Evolutionary conservation across 2,113 vertebrate genomes (phyloP), one percentile per base, ranked within the genome.

Genomic region (Corythaixoides concolor): DNA sequence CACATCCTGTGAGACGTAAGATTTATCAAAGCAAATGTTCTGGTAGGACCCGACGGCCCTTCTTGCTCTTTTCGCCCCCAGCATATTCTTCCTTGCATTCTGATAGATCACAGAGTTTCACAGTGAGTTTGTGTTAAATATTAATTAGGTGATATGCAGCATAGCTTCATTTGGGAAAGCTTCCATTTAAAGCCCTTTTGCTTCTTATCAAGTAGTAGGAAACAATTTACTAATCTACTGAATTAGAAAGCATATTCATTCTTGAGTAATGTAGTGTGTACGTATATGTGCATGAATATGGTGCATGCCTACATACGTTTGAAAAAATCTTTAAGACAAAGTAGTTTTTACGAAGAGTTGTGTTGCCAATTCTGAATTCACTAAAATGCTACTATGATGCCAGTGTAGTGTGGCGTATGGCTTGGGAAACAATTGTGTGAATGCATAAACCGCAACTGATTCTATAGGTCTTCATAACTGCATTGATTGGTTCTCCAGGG

Each of bases 1-100:
- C 12, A 23, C 70, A 15, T 41, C n/a, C 32, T 55, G 15, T 19
- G 66, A 88, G 70, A 75, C 82, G 43, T 55, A 52, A 68, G 19
- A 28, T 75, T 78, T 50, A 37, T 79, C 32, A 64, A 37, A 85
- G 55, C n/a, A 52, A 23, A 18, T 72, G 9, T 49, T 93, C 12
- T 73, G n/a, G 30, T 52, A 64, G 27, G 76, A 30, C 7, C 45
- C 1, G 4, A 23, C 11, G 76, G 62, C 6, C 14, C 11, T 72
- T 59, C 18, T 37, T 72, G 23, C 5, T 32, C 8, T 56, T 26
- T 4, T 2, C 1, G 9, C 13, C 19, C 1, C 1, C 24, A 37
- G 26, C 2, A 1, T 92, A 12, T 50, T 91, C 20, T 73, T 87
- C 3, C 5, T 76, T 80, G 52, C 2, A 0, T 88, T 68, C 14